Percentiles rank a stretch among this genome's conserved stretches.
phyloP scores from a whole-genome alignment of 2,888 invertebrate genomes.

The Papilio demoleus region DNA sequence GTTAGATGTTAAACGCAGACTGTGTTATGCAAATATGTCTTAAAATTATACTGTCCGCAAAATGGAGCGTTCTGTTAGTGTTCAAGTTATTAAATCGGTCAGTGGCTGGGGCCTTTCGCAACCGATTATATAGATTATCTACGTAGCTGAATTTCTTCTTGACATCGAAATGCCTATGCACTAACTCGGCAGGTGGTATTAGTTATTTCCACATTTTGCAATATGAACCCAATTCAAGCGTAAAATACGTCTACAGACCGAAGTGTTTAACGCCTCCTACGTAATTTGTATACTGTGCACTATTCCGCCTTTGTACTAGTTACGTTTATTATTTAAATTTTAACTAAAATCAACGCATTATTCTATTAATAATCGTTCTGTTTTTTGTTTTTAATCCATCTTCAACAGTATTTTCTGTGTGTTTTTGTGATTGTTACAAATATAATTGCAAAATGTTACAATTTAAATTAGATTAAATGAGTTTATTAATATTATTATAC shows the following conservation, averaged over 20 bases:
- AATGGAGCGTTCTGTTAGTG: conserved; percentile 50
- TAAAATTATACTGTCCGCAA: conserved; percentile 50
- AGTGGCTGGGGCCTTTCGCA: conserved; percentile 50
- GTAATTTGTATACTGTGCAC: conserved; percentile 29
- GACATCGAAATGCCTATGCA: conserved; percentile 45
- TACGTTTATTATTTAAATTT: conserved; percentile 18
- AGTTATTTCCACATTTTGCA: conserved; percentile 46
- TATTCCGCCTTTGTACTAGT: conserved; percentile 36
- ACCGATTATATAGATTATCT: conserved; percentile 51
- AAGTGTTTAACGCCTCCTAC: conserved; percentile 27
- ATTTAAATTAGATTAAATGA: too few species aligned
- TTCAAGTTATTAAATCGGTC: conserved; percentile 55
- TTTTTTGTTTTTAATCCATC: background rate
- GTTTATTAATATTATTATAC: too few species aligned
- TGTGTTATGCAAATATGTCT: conserved; percentile 54
- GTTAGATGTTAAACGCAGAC: conserved; percentile 40
- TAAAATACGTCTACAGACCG: conserved; percentile 40
- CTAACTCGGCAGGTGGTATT: conserved; percentile 36
- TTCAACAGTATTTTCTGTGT: background rate
- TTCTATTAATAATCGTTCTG: background rate
- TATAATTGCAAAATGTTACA: too few species aligned
- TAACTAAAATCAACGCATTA: background rate
- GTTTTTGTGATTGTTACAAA: too few species aligned
- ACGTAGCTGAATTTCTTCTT: conserved; percentile 50
- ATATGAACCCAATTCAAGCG: conserved; percentile 42